phyloP scores from a whole-genome alignment of 2,113 vertebrate species.

The Gracilinanus agilis region DNA sequence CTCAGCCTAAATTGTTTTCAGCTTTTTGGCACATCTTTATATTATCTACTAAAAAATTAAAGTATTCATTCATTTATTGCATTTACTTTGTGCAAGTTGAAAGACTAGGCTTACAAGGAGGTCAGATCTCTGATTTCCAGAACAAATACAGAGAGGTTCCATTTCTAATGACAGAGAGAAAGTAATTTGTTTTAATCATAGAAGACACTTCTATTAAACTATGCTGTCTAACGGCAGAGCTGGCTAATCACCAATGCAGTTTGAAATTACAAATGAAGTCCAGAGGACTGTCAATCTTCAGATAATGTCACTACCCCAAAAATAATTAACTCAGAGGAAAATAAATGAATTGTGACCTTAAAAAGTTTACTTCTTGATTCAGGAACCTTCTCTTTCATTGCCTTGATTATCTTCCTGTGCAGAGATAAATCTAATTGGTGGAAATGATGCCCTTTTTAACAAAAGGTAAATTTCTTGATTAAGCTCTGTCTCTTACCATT shows the following conservation, averaged over 20 bases:
- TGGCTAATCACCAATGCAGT: slow-evolving; percentile 66
- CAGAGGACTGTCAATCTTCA: slow-evolving; percentile 74
- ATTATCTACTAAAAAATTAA: slow-evolving; percentile 79
- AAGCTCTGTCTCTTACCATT: background rate
- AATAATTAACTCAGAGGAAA: slow-evolving; percentile 74
- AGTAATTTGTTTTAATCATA: slow-evolving; percentile 79
- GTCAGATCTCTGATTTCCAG: slow-evolving; percentile 77
- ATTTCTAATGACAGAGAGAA: slow-evolving; percentile 74
- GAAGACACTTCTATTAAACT: slow-evolving; percentile 73
- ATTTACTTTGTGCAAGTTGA: slow-evolving; percentile 71
- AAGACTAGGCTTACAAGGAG: slow-evolving; percentile 76
- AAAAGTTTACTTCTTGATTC: slow-evolving; percentile 72
- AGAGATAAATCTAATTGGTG: slow-evolving; percentile 15
- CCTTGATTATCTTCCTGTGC: slow-evolving; percentile 61
- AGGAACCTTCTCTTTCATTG: slow-evolving; percentile 52
- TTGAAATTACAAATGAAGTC: slow-evolving; percentile 73
- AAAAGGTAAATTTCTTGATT: background rate
- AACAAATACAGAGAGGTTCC: slow-evolving; percentile 75
- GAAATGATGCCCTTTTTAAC: background rate
- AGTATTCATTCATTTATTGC: slow-evolving; percentile 75
- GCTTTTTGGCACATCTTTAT: slow-evolving; percentile 73
- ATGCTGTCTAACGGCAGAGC: slow-evolving; percentile 76
- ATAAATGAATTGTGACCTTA: slow-evolving; percentile 69
- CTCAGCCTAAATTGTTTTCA: slow-evolving; percentile 72
- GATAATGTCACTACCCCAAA: slow-evolving; percentile 66